phyloP scores from a whole-genome alignment of 2,888 invertebrate genomes.

The Axea sp. region DNA sequence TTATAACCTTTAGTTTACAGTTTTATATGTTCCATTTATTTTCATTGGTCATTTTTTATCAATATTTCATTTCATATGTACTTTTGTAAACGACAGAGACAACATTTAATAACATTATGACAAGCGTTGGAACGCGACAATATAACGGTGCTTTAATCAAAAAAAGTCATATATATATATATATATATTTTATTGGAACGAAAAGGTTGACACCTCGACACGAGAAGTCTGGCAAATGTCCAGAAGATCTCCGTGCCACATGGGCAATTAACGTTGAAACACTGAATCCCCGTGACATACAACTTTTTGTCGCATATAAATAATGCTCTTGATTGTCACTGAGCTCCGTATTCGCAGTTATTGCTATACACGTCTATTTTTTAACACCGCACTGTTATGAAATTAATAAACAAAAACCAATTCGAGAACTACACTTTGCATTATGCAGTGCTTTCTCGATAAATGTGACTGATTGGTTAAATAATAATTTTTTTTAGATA shows the following conservation, averaged over 20 bases:
- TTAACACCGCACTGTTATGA: conserved; percentile 22
- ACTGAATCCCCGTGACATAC: conserved; percentile 38
- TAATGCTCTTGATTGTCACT: conserved; percentile 39
- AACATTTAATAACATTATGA: conserved; percentile 40
- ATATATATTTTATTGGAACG: conserved; percentile 36
- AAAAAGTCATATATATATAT: conserved; percentile 22
- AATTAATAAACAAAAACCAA: conserved; percentile 45
- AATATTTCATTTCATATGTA: too few relatives aligned
- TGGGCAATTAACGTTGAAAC: conserved; percentile 52
- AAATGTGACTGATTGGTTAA: too few relatives aligned
- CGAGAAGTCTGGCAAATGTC: conserved; percentile 51
- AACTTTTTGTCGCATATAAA: conserved; percentile 46
- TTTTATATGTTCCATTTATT: too few relatives aligned
- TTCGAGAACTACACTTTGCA: conserved; percentile 9
- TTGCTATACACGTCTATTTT: conserved; percentile 18
- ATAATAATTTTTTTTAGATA: too few relatives aligned
- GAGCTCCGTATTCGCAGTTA: conserved; percentile 13
- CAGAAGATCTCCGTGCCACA: conserved; percentile 50
- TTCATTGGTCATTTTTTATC: too few relatives aligned
- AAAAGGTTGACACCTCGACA: conserved; percentile 50
- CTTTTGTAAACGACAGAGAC: too few relatives aligned
- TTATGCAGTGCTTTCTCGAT: too few relatives aligned
- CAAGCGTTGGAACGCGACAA: conserved; percentile 5
- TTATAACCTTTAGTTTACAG: too few relatives aligned
- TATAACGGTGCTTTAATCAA: conserved; percentile 32